Base-by-base conservation (phyloP, 2,113 vertebrate species). In the Pithys albifrons region DNA sequence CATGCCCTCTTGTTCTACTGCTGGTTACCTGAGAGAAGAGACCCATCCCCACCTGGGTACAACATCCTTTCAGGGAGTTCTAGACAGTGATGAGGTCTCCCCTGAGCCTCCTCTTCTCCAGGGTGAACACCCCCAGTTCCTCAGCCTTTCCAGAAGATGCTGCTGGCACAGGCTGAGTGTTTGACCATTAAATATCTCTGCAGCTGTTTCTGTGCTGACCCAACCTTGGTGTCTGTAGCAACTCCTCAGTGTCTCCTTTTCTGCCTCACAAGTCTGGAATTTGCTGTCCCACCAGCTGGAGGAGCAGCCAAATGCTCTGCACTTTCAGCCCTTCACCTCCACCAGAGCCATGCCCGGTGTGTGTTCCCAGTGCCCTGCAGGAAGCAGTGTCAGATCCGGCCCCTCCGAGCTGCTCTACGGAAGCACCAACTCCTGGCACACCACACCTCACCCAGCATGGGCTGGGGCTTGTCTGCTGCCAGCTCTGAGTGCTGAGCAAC, bases 401-500 rank as follows among this genome's bases (percentile, higher is more conserved):
- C 52, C 7, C 37, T 49, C 62, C 1, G 1, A 55, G 57, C 71
- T 67, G 80, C 58, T 84, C 37, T 39, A 10, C 17, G 23, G 1
- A 19, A 73, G 29, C 33, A 3, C 5, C 0, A 0, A 2, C 59
- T 14, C 72, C 41, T 25, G 35, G 62, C 46, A 13, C 6, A 1
- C 6, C 41, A 11, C 5, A 2, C 41, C 29, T 16, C 2, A 0
- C 10, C 5, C 0, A 2, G 10, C 2, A 1, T 7, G 28, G 46
- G 16, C 58, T 61, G 46, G 45, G 19, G 3, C 61, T 67, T 74
- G 55, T 57, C 46, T 52, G 69, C 70, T 64, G 55, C n/a, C 31
- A 0, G 5, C 16, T 66, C 29, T 29, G 70, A 70, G 51, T 57
- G 7, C 2, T 2, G 16, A n/a, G 22, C 13, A 5, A 14, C 43